Evolutionary conservation across 2,113 vertebrate species (phyloP), one percentile per base, ranked within the genome.

Genomic region (Nycticebus coucang): DNA sequence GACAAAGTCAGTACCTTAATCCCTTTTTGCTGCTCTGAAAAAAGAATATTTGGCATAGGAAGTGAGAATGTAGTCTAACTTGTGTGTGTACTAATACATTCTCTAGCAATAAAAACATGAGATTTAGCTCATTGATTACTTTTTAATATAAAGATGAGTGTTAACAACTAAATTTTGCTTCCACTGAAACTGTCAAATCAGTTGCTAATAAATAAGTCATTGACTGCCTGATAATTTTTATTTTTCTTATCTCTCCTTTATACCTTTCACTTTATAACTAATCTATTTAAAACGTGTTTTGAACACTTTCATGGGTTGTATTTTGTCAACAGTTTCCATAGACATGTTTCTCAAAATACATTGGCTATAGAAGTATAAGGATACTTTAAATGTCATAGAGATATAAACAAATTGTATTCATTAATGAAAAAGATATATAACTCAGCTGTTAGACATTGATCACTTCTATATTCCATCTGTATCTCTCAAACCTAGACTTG

Each of bases 161-260:
- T 55, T 72, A 79, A 66, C 10, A 77, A 64, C 35, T 84, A 28
- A 59, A 81, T 24, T 88, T 87, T 93, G 26, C 60, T 93, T 79
- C 45, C 26, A 77, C 11, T 89, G 55, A 96, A 82, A 6, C 41
- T 69, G 26, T 59, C 10, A 86, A 85, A 83, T 83, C 7, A 71
- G 9, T 83, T 80, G 15, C 9, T 93, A 77, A 93, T 59, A 89
- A 93, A 77, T 57, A 75, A 94, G 33, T 82, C 37, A 88, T 10
- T 75, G 26, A 81, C 80, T 26, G 33, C n/a, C 74, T 82, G 55
- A n/a, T 41, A 15, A 45, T 78, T 83, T 84, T 74, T 1, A 80
- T 89, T 83, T 79, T 33, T 66, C 68, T 92, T 85, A 50, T 21
- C 68, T 95, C 30, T 72, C 81, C 33, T 30, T 72, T 87, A n/a